Percentiles rank a stretch among this genome's conserved stretches.
These are phyloP conservation scores for Pimpla rufipes DNA, from an alignment of 2,888 invertebrate genomes.

Conservation along the genomic window DNA sequence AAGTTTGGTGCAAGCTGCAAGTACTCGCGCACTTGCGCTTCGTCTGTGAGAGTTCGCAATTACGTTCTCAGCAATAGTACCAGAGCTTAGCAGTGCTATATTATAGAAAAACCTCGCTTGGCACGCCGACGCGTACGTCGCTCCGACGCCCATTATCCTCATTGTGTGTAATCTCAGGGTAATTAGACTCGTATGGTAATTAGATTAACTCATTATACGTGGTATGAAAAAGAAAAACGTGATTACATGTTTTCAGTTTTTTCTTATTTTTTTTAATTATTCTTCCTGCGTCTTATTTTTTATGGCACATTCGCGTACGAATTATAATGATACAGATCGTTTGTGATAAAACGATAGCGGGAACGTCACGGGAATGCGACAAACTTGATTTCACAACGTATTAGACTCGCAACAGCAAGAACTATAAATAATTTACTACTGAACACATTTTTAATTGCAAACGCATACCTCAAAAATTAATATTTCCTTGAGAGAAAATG, in stretches of 20 bases:
- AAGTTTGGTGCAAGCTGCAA: slow-evolving; percentile 43
- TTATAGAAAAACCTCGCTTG: slow-evolving; percentile 58
- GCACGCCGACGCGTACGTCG: slow-evolving; percentile 64
- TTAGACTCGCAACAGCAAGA: no score
- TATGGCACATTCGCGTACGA: slow-evolving; percentile 22
- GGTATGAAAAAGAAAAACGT: slow-evolving; percentile 53
- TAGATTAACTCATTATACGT: slow-evolving; percentile 59
- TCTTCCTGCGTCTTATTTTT: neutral
- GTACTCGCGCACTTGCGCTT: slow-evolving; percentile 50
- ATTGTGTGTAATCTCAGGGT: slow-evolving; percentile 66
- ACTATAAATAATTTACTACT: no score
- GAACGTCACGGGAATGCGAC: neutral
- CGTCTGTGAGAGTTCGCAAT: slow-evolving; percentile 60
- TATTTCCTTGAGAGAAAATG: no score
- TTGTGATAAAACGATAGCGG: slow-evolving; percentile 21
- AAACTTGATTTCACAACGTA: slow-evolving; percentile 17
- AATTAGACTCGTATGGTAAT: slow-evolving; percentile 67
- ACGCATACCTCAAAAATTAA: neutral
- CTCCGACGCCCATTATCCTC: slow-evolving; percentile 63
- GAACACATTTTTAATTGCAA: neutral
- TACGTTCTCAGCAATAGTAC: slow-evolving; percentile 65
- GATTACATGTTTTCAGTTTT: slow-evolving; percentile 35
- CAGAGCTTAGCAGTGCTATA: slow-evolving; percentile 34
- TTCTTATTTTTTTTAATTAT: slow-evolving; percentile 17
- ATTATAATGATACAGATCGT: slow-evolving; percentile 39